Evolutionary conservation across 2,888 invertebrate species (phyloP), one percentile per base, ranked within the genome.

Genomic region (Meghimatium bilineatum): DNA sequence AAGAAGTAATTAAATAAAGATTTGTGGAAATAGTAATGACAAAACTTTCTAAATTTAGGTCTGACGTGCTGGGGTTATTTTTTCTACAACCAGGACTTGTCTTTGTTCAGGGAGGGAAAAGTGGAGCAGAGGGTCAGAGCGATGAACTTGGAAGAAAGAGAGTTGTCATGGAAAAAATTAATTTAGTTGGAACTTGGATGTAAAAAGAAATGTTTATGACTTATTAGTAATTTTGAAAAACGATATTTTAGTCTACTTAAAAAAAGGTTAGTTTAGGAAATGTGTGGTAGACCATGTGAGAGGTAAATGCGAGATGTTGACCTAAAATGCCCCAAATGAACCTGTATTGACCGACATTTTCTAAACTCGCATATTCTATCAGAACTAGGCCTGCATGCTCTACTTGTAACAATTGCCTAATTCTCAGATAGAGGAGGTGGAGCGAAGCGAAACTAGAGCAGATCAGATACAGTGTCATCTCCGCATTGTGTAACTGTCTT

Each of bases 21-120:
- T 20, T 72, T 71, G 8, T 44, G 29, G 77, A 83, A 83, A 83
- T 83, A 83, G 72, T 32, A 49, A 83, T 83, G 83, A 83, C 83
- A 77, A 49, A 52, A 72, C 38, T 23, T 29, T 78, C 78, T 83
- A 83, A 44, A 69, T 79, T 83, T 83, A 83, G 74, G 10, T 56
- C 66, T 82, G 77, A 81, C 81, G 74, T 74, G 49, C 1, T 52
- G 60, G 26, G 14, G 60, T 38, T 29, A 14, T 66, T 36, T 66
- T 67, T 63, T 44, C 34, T 52, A 12, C 49, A 1, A 63, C 63
- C 77, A n/a, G 60, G 60, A 17, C 20, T 63, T 29, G 78, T 63
- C 78, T 63, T 78, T 78, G 78, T 78, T 78, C 78, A 23, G 49
- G 29, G 36, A 44, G n/a, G 36, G 36, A 60, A 60, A 76, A 75